Percentiles rank a stretch among this genome's conserved stretches.
These are phyloP conservation scores for Tenthredo scrophulariae DNA, from an alignment of 2,888 invertebrate species.

Conservation along the genomic window DNA sequence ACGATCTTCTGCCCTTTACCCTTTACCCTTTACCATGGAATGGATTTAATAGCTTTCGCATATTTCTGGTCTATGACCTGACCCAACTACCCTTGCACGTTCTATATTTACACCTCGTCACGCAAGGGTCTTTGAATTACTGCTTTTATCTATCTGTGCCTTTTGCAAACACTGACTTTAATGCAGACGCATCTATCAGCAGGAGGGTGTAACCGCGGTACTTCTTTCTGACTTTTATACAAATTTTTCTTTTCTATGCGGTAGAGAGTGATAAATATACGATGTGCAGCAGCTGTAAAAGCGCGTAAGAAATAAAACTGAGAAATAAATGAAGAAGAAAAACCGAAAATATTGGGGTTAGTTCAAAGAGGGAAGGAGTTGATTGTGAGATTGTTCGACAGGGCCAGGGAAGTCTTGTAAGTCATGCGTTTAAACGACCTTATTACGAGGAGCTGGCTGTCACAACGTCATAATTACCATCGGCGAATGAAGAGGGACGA, in stretches of 20 bases:
- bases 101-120: background rate
- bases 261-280: background rate
- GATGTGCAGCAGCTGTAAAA: background rate
- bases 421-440: constrained; percentile 77
- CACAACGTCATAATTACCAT: constrained; percentile 71
- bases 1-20: constrained; percentile 55
- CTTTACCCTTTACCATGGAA: constrained; percentile 53
- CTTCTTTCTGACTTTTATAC: background rate
- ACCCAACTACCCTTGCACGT: background rate
- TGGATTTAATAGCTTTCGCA: constrained; percentile 25
- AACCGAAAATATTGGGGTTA: background rate
- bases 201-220: background rate
- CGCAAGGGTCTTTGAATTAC: background rate
- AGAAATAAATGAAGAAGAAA: background rate
- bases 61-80: constrained; percentile 12
- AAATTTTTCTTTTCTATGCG: background rate
- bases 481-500: constrained; percentile 12
- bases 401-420: constrained; percentile 60
- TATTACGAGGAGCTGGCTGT: constrained; percentile 70
- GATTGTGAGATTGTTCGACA: background rate
- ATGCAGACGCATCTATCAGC: background rate
- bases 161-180: background rate
- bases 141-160: background rate
- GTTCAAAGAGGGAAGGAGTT: background rate
- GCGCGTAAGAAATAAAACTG: background rate